These are phyloP conservation scores for Portevinia maculata DNA, from an alignment of 2,888 invertebrate genomes.

Conservation along the genomic window DNA sequence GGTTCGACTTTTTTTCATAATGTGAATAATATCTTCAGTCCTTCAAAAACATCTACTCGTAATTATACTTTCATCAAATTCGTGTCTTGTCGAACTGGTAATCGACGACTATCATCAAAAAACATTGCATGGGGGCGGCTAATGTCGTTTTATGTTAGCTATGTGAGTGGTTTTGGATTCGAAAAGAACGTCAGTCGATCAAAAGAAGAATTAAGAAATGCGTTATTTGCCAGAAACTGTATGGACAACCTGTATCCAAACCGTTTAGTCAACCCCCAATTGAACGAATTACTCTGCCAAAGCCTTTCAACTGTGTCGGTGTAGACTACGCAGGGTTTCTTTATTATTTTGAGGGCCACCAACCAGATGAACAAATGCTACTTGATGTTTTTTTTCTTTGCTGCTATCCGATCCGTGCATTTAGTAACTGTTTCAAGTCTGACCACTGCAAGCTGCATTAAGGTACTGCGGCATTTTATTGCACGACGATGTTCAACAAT, in stretches of 20 bases:
- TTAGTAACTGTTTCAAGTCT: too few species aligned
- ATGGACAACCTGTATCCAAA: slow-evolving; percentile 2
- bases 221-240: slow-evolving; percentile 19
- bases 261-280: slow-evolving; percentile 14
- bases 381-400: slow-evolving; percentile 29
- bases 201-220: slow-evolving; percentile 20
- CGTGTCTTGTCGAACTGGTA: slow-evolving; percentile 19
- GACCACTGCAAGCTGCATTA: slow-evolving; percentile 25
- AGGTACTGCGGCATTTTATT: too few species aligned
- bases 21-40: too few species aligned
- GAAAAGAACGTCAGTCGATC: slow-evolving; percentile 4
- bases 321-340: slow-evolving; percentile 35
- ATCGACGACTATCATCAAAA: slow-evolving; percentile 22
- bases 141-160: slow-evolving; percentile 3
- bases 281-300: slow-evolving; percentile 17
- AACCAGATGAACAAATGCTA: slow-evolving; percentile 31
- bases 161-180: slow-evolving; percentile 19
- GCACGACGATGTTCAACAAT: too few species aligned
- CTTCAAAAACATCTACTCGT: slow-evolving; percentile 17
- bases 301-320: slow-evolving; percentile 31
- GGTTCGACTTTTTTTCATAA: too few species aligned
- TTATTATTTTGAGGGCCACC: slow-evolving; percentile 17
- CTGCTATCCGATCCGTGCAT: slow-evolving; percentile 24
- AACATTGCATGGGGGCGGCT: slow-evolving; percentile 22
- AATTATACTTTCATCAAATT: slow-evolving; percentile 16